These are phyloP conservation scores for Galeopterus variegatus DNA, from an alignment of 2,113 vertebrate genomes.

Conservation along the genomic window DNA sequence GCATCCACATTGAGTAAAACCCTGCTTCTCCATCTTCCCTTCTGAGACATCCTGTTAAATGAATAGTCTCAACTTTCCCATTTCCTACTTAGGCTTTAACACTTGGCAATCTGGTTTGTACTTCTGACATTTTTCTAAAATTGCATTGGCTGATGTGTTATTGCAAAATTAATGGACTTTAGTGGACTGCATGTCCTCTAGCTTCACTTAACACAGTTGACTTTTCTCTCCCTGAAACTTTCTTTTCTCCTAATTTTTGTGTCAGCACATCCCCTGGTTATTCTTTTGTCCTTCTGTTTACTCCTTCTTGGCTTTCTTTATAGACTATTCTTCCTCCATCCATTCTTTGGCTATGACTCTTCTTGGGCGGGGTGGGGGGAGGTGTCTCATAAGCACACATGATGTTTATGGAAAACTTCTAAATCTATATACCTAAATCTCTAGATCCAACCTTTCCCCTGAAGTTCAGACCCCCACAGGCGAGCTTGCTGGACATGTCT, in stretches of 20 bases:
- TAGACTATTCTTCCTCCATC: neutral
- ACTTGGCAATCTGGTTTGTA: neutral
- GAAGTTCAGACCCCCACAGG: neutral
- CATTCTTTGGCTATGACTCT: neutral
- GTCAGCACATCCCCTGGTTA: neutral
- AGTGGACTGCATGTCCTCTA: neutral
- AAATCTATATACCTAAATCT: neutral
- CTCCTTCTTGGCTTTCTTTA: neutral
- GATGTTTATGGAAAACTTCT: neutral
- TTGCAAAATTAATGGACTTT: neutral
- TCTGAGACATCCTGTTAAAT: neutral
- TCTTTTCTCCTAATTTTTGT: neutral
- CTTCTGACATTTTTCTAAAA: neutral
- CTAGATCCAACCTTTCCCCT: neutral
- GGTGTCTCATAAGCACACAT: neutral
- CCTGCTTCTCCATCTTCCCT: neutral
- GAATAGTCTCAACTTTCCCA: neutral
- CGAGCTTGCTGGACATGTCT: neutral
- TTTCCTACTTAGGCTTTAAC: neutral
- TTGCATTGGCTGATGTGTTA: neutral
- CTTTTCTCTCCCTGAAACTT: neutral
- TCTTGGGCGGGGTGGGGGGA: rapidly evolving
- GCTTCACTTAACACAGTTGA: neutral
- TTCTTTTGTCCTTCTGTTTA: neutral
- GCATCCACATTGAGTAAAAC: too few species aligned